Evolutionary conservation across 1,140 invertebrate genomes (phyloP).

Genomic region (Andricus grossulariae): DNA sequence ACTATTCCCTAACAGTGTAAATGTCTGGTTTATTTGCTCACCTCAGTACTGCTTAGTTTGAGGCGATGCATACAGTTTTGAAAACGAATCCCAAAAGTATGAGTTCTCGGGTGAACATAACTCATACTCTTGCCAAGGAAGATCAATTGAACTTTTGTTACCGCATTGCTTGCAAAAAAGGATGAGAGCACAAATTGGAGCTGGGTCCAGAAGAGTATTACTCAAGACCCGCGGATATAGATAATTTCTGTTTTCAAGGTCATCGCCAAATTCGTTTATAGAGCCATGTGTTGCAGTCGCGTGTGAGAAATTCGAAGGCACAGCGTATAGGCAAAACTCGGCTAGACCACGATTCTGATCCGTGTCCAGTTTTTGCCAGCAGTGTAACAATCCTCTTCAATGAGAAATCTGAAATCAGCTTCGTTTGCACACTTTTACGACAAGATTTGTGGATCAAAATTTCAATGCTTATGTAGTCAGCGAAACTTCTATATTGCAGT

Average conservation of each 20-base stretch:
- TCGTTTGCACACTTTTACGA: too few relatives aligned
- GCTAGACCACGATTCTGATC: too few relatives aligned
- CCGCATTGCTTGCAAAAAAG: background rate
- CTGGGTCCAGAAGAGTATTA: background rate
- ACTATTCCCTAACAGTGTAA: background rate
- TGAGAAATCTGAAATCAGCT: too few relatives aligned
- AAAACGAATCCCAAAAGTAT: background rate
- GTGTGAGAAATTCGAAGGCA: too few relatives aligned
- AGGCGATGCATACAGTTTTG: background rate
- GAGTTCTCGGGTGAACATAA: background rate
- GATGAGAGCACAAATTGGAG: background rate
- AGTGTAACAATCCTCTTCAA: too few relatives aligned
- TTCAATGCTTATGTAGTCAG: too few relatives aligned
- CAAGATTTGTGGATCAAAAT: too few relatives aligned
- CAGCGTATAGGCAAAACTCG: too few relatives aligned
- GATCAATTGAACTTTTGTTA: background rate
- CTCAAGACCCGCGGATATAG: background rate
- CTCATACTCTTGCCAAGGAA: background rate
- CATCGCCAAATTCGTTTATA: background rate
- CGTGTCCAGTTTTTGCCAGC: too few relatives aligned
- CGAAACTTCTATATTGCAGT: too few relatives aligned
- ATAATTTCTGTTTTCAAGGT: background rate
- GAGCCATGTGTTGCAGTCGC: too few relatives aligned
- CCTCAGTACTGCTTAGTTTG: background rate
- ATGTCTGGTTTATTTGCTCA: background rate